Evolutionary conservation across 2,888 invertebrate species (phyloP).

Genomic region (Perithous albicinctus): DNA sequence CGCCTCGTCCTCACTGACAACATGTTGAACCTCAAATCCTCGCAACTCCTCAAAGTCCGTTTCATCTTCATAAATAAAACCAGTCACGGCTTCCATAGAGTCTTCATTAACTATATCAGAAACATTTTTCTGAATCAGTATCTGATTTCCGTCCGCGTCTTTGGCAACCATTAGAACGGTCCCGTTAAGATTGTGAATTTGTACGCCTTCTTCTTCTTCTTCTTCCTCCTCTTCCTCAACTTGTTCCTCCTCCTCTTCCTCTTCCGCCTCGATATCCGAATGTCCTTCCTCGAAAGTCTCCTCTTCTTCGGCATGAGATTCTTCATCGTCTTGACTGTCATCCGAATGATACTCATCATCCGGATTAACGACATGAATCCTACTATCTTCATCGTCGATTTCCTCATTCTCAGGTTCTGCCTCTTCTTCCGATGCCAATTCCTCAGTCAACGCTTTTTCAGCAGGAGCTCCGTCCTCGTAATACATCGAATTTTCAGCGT

Average conservation of each 20-base stretch:
- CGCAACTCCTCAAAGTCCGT: slow-evolving; percentile 75
- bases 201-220: slow-evolving; percentile 72
- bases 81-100: slow-evolving; percentile 76
- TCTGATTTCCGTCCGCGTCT: slow-evolving; percentile 82
- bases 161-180: slow-evolving; percentile 83
- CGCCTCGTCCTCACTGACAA: slow-evolving; percentile 70
- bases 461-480: slow-evolving; percentile 30
- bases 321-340: slow-evolving; percentile 67
- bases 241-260: slow-evolving; percentile 59
- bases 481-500: background rate
- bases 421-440: slow-evolving; percentile 68
- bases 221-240: slow-evolving; percentile 69
- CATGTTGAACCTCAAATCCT: slow-evolving; percentile 74
- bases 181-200: slow-evolving; percentile 80
- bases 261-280: slow-evolving; percentile 59
- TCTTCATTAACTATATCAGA: slow-evolving; percentile 79
- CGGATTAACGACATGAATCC: slow-evolving; percentile 65
- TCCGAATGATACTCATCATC: slow-evolving; percentile 66
- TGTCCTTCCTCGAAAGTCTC: slow-evolving; percentile 51
- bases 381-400: slow-evolving; percentile 70
- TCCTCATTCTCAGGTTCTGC: slow-evolving; percentile 70
- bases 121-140: slow-evolving; percentile 80
- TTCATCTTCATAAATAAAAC: slow-evolving; percentile 79
- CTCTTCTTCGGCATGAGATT: slow-evolving; percentile 55
- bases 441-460: slow-evolving; percentile 44